These are phyloP conservation scores for Orestias chungarensis DNA, from an alignment of 2,797 vertebrate species.

Conservation along the genomic window DNA sequence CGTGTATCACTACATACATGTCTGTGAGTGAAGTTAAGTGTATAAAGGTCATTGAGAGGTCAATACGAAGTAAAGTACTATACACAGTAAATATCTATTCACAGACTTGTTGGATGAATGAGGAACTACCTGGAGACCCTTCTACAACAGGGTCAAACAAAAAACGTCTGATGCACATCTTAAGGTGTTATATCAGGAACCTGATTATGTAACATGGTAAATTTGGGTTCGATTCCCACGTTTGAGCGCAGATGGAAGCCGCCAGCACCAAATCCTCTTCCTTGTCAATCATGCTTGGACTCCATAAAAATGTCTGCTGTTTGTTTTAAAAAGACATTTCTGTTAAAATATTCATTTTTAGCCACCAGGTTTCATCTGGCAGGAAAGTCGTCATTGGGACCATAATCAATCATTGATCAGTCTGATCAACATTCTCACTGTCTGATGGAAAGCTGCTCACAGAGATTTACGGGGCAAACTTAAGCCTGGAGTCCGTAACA, in stretches of 20 bases:
- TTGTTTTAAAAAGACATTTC: slow-evolving; percentile 46
- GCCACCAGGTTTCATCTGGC: slow-evolving; percentile 45
- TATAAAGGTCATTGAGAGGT: no score
- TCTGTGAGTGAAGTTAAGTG: no score
- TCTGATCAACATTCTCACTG: slow-evolving; percentile 27
- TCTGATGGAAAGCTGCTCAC: slow-evolving; percentile 4
- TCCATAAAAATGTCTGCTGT: background rate
- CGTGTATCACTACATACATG: no score
- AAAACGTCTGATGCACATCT: no score
- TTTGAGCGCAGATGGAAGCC: background rate
- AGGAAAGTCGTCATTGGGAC: slow-evolving; percentile 49
- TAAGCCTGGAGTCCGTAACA: slow-evolving; percentile 9
- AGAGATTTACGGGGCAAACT: slow-evolving; percentile 8
- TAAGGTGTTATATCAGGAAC: no score
- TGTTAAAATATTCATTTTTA: slow-evolving; percentile 48
- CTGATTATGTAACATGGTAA: no score
- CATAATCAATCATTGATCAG: slow-evolving; percentile 50
- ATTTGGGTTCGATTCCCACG: no score
- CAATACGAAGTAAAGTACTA: no score
- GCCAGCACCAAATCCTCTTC: background rate
- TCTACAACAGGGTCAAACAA: no score
- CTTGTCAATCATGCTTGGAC: background rate
- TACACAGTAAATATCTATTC: no score
- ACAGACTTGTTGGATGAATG: no score
- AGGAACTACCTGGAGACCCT: no score